Evolutionary conservation across 2,797 vertebrate genomes (phyloP).

Genomic region (Danio albolineatus): DNA sequence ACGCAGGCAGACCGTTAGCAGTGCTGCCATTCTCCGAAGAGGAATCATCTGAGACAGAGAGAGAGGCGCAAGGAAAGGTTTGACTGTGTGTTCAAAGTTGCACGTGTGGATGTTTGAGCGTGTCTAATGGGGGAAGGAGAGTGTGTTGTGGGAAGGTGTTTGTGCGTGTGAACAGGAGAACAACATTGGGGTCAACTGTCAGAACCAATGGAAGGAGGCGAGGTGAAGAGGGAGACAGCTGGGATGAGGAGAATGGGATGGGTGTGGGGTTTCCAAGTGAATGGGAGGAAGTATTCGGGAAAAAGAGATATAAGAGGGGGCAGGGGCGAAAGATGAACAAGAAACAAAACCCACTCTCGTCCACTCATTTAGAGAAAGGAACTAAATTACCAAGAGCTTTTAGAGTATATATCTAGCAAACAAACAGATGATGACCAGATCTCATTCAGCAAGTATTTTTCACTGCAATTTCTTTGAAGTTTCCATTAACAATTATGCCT

Average conservation of each 20-base stretch:
- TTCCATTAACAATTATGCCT: neutral
- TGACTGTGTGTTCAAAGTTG: neutral
- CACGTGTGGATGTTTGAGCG: slow-evolving; percentile 10
- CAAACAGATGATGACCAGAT: neutral
- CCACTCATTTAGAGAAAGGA: neutral
- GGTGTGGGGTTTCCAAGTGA: slow-evolving; percentile 22
- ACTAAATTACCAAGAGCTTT: neutral
- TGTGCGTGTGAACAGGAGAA: slow-evolving; percentile 60
- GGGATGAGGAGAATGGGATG: slow-evolving; percentile 29
- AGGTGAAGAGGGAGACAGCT: slow-evolving; percentile 44
- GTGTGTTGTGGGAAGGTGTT: slow-evolving; percentile 41
- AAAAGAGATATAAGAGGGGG: neutral
- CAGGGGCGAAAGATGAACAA: slow-evolving; percentile 1
- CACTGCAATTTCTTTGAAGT: neutral
- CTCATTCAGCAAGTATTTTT: neutral
- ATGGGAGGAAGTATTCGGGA: neutral
- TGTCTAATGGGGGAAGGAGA: slow-evolving; percentile 39
- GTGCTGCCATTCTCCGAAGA: slow-evolving; percentile 90
- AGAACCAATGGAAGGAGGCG: slow-evolving; percentile 64
- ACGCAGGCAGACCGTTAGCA: slow-evolving; percentile 88
- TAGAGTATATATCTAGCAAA: neutral
- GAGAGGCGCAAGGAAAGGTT: slow-evolving; percentile 22
- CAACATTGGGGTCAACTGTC: slow-evolving; percentile 74
- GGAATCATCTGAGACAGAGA: slow-evolving; percentile 83
- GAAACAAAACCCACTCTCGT: neutral